Evolutionary conservation across 1,140 invertebrate species (phyloP), one percentile per base, ranked within the genome.

Genomic region (Conus betulinus): DNA sequence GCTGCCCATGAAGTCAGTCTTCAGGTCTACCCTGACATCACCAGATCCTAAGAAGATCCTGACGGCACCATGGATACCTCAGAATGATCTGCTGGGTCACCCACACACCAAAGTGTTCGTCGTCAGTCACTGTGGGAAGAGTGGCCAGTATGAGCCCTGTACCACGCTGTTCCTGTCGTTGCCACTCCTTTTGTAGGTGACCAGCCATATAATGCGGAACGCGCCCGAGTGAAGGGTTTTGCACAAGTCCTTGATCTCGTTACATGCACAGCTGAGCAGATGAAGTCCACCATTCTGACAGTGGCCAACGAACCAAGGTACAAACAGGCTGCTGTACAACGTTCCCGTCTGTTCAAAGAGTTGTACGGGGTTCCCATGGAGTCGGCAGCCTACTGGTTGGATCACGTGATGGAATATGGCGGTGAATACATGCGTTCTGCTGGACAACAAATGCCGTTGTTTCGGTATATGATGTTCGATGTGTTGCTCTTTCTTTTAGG

Each of bases 81-180:
- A 98, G 93, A 97, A 98, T 93, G 97, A 98, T 93, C 96, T 98
- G 57, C 95, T 98, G 63, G 97, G 96, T 96, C 92, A 94, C 85
- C 89, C 90, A 7, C 91, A 93, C 27, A 92, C 91, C 25, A 89
- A 96, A 63, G 96, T 96, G 0, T 98, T 97, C 88, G 96, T 97
- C 88, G 96, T 98, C 88, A 97, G 97, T 0, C 97, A 98, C 91
- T 97, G 27, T 97, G 39, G 97, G 0, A 96, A 97, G 63, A 96
- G 97, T 92, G 97, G 97, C 25, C 96, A 96, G 1, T 97, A 97
- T 67, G 97, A 98, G 94, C 96, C 97, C 15, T 96, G 78, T 96
- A 97, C 91, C 97, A 96, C 91, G 97, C 96, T 11, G 97, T 98
- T 8, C 97, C 97, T 0, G 96, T 97, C 76, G 94, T 98, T 8